phyloP scores from a whole-genome alignment of 2,888 invertebrate genomes.

The Nomada lathburiana region DNA sequence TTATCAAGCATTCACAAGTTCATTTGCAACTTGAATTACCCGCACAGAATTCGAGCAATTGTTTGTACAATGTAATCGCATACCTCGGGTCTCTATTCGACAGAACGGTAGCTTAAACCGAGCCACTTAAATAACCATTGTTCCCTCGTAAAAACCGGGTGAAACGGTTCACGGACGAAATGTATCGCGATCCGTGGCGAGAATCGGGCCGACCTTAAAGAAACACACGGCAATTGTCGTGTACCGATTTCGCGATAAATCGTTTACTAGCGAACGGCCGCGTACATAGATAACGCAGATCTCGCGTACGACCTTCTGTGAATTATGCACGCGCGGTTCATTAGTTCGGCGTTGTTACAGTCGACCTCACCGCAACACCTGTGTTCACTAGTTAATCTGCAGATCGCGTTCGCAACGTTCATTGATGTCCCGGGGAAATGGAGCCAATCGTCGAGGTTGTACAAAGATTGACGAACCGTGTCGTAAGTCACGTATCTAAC shows the following conservation, averaged over 20 bases:
- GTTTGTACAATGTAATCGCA: background rate
- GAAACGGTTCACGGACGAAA: constrained; percentile 22
- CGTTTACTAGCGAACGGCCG: background rate
- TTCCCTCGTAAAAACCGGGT: constrained; percentile 18
- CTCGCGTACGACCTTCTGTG: constrained; percentile 39
- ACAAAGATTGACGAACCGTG: constrained; percentile 45
- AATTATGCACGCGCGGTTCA: constrained; percentile 35
- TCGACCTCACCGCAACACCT: constrained; percentile 25
- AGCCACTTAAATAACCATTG: constrained; percentile 24
- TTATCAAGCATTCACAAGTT: no score
- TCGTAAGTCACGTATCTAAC: constrained; percentile 55
- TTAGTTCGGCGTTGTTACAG: constrained; percentile 29
- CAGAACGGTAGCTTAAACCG: background rate
- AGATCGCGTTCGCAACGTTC: background rate
- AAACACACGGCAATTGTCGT: constrained; percentile 50
- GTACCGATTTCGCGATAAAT: constrained; percentile 46
- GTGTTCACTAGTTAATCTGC: background rate
- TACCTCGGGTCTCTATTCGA: background rate
- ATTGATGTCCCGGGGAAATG: constrained; percentile 13
- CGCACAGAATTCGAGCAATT: background rate
- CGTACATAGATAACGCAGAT: constrained; percentile 29
- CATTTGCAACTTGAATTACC: background rate
- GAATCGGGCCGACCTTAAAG: constrained; percentile 34
- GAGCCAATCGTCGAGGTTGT: constrained; percentile 20
- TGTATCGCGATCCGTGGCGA: constrained; percentile 11